Evolutionary conservation across 2,888 invertebrate species (phyloP).

Genomic region (Drosophila multiciliata): DNA sequence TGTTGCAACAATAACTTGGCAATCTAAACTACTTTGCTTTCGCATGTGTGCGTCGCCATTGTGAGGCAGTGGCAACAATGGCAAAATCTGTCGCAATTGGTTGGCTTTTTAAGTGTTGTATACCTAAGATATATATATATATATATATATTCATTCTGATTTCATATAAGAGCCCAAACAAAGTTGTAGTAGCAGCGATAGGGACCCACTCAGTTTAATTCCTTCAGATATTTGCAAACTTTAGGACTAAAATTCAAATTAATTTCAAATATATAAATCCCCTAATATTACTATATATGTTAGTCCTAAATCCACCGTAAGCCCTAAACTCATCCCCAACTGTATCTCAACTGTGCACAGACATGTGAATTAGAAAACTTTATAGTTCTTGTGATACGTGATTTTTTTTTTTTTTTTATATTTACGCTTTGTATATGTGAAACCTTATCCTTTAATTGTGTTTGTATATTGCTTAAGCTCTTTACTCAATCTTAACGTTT

Average conservation of each 20-base stretch:
- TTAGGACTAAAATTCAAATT: background rate
- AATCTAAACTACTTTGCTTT: slow-evolving; percentile 32
- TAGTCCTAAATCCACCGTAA: background rate
- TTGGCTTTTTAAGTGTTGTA: slow-evolving; percentile 16
- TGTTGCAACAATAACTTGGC: slow-evolving; percentile 19
- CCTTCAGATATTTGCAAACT: background rate
- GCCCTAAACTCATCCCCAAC: background rate
- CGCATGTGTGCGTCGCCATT: slow-evolving; percentile 33
- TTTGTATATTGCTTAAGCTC: slow-evolving; percentile 26
- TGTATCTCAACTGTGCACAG: slow-evolving; percentile 53
- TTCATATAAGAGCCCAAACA: background rate
- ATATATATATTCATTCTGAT: background rate
- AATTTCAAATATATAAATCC: background rate
- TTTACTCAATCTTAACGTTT: slow-evolving; percentile 22
- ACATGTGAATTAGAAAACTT: slow-evolving; percentile 2
- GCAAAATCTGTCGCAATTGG: slow-evolving; percentile 9
- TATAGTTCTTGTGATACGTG: background rate
- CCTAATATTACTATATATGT: background rate
- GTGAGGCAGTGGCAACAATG: slow-evolving; percentile 33
- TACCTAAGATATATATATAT: background rate
- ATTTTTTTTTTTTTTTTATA: slow-evolving; percentile 26
- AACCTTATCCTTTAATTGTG: slow-evolving; percentile 17
- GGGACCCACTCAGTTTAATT: background rate
- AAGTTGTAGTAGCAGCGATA: background rate
- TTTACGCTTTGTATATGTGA: slow-evolving; percentile 43